phyloP scores from a whole-genome alignment of 1,140 invertebrate species.

The Drosophila leontia region DNA sequence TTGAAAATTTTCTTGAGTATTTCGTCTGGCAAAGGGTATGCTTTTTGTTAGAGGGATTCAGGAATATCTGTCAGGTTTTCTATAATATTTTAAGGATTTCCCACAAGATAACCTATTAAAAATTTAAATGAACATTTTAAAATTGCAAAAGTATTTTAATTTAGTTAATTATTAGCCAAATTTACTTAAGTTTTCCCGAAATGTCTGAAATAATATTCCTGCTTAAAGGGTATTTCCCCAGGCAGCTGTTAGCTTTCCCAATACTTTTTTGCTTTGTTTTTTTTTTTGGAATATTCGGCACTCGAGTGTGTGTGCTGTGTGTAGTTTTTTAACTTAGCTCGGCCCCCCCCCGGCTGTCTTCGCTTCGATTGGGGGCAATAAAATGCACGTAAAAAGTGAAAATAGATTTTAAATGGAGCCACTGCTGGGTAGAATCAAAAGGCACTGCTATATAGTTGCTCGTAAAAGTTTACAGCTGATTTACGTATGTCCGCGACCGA shows the following conservation, averaged over 20 bases:
- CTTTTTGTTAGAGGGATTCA: too few relatives aligned
- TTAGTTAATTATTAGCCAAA: background rate
- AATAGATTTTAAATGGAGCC: conserved; percentile 35
- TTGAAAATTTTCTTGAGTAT: too few relatives aligned
- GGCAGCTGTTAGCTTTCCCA: background rate
- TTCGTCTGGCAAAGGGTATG: too few relatives aligned
- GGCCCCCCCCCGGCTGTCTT: conserved; percentile 5
- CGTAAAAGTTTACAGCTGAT: conserved; percentile 19
- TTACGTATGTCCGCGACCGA: conserved; percentile 21
- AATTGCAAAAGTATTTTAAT: too few relatives aligned
- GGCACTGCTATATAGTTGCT: background rate
- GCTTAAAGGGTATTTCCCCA: background rate
- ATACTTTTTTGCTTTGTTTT: background rate
- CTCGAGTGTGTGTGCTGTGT: conserved; percentile 1
- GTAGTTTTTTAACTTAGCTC: background rate
- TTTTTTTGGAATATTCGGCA: conserved; percentile 17
- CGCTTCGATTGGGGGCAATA: conserved; percentile 35
- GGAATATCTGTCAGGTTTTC: too few relatives aligned
- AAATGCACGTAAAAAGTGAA: conserved; percentile 27
- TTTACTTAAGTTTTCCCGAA: too few relatives aligned
- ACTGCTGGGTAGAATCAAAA: background rate
- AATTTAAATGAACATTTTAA: background rate
- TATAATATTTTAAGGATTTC: background rate
- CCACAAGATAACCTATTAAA: too few relatives aligned
- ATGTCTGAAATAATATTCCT: background rate